phyloP scores from a whole-genome alignment of 2,888 invertebrate genomes.

The Hymenopus coronatus region DNA sequence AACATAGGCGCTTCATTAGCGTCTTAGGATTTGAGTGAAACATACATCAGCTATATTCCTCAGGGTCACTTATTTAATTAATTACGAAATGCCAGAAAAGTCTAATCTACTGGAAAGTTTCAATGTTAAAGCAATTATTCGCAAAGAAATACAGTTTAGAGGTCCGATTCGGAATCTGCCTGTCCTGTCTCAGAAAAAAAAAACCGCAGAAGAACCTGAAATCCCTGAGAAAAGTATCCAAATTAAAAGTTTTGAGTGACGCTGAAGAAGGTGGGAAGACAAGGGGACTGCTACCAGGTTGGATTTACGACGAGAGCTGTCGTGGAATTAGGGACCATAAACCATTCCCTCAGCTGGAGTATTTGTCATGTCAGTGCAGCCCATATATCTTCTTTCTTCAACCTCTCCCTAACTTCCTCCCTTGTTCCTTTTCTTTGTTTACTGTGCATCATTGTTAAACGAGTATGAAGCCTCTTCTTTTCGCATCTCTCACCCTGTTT shows the following conservation, averaged over 20 bases:
- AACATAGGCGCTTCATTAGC: too few relatives aligned
- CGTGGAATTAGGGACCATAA: conserved; percentile 10
- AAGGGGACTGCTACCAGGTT: neutral
- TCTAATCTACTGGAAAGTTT: neutral
- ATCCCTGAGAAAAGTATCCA: neutral
- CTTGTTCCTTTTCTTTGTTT: neutral
- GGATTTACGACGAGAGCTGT: neutral
- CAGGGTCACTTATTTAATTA: neutral
- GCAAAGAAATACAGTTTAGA: neutral
- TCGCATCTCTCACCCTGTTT: neutral
- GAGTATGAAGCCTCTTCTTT: neutral
- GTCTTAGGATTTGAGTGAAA: too few relatives aligned
- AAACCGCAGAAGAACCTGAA: neutral
- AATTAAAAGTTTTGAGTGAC: conserved; percentile 19
- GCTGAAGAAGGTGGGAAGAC: neutral
- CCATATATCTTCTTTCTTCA: conserved; percentile 5
- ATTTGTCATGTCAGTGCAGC: conserved; percentile 13
- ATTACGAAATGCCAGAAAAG: neutral
- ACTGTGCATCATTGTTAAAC: neutral
- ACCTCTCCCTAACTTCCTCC: neutral
- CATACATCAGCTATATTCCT: too few relatives aligned
- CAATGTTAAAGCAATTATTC: neutral
- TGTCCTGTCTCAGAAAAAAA: neutral
- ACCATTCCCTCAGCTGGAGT: conserved; percentile 3
- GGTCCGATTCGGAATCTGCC: neutral